Base-by-base conservation (phyloP, 2,888 invertebrate genomes). In the Rhopalosiphum nymphaeae region DNA sequence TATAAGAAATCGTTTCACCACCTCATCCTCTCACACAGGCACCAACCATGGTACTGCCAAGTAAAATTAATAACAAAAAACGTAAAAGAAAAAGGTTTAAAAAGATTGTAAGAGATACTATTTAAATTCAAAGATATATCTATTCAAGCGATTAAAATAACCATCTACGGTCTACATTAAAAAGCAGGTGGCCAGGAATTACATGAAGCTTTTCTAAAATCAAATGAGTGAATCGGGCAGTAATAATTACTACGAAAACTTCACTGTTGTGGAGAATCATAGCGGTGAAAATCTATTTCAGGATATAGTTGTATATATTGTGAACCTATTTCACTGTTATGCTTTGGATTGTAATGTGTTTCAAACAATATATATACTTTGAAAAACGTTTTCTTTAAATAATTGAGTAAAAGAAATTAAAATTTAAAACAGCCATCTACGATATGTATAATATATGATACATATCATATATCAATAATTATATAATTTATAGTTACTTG, bases 91-190 rank as follows among this genome's bases (percentile, higher is more conserved):
- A 53, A n/a, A 88, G 49, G 26, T 44, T 7, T 36, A 26, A 84
- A 84, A 53, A 91, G 49, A 91, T 91, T 53, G n/a, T 42, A 16
- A 42, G 29, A 57, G 67, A 29, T 90, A 49, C 16, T 53, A 53
- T 84, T 53, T 42, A 84, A 53, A 91, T 36, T n/a, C 49, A 0
- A 49, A 49, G 25, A 56, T 86, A 57, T 16, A 42, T 49, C 26
- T 84, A 42, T 53, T 84, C 29, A 10, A 91, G 29, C 29, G 84
- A 91, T 91, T 84, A 84, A 84, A 84, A 56, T 84, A 91, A 29
- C 21, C 84, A 84, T 56, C 10, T 21, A 29, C 11, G 42, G 29
- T 29, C 21, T 57, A 44, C 21, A 53, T 91, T 5, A 7, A 42
- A 7, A 42, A 9, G 36, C 5, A 26, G 42, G 29, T 29, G 29